phyloP scores from a whole-genome alignment of 2,113 vertebrate genomes.

The Amblyornis subalaris region DNA sequence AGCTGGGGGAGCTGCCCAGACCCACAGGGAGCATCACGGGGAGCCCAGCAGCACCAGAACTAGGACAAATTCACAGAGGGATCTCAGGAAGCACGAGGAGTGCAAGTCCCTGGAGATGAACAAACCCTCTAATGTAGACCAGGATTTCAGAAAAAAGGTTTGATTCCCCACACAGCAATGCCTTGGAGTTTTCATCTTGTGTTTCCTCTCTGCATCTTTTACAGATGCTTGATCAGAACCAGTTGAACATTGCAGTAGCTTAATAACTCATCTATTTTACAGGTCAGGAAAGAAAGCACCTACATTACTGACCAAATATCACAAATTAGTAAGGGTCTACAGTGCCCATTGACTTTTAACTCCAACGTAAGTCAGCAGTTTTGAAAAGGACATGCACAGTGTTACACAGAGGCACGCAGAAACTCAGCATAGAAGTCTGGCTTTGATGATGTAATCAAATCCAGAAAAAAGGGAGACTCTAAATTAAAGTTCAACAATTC shows the following conservation, averaged over 20 bases:
- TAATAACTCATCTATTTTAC: background rate
- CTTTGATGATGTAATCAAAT: background rate
- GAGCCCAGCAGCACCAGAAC: background rate
- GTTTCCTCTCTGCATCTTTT: background rate
- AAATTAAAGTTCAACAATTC: background rate
- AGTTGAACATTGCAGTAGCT: background rate
- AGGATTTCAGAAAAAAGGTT: background rate
- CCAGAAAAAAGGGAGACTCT: background rate
- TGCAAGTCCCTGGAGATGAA: background rate
- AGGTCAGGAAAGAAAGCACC: background rate
- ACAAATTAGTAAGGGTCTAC: background rate
- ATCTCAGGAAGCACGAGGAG: background rate
- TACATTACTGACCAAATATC: background rate
- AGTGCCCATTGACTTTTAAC: background rate
- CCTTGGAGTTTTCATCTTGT: background rate
- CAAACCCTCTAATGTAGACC: background rate
- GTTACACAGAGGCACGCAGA: background rate
- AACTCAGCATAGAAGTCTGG: background rate
- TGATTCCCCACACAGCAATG: background rate
- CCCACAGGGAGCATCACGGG: accelerated
- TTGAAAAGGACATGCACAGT: background rate
- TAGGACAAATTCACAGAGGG: background rate
- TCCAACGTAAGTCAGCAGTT: background rate
- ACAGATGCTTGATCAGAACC: background rate
- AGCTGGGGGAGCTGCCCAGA: background rate